phyloP scores from a whole-genome alignment of 2,113 vertebrate genomes.

The Centropus unirufus region DNA sequence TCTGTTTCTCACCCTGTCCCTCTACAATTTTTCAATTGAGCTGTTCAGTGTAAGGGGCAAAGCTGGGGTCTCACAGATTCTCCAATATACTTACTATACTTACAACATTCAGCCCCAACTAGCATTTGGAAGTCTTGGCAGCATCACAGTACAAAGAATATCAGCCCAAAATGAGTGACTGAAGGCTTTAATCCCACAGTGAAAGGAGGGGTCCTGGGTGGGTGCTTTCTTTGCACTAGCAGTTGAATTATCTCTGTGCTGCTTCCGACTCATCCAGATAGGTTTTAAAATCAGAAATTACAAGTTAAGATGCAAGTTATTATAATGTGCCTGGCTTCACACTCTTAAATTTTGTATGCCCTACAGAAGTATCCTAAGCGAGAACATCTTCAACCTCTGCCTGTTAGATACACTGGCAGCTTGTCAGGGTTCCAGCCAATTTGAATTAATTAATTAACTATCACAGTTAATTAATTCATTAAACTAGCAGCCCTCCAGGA shows the following conservation, averaged over 20 bases:
- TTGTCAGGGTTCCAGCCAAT: not conserved
- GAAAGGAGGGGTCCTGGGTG: not conserved
- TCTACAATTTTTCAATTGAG: not conserved
- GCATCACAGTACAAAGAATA: not conserved
- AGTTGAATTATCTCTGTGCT: not conserved
- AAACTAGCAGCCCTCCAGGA: not conserved
- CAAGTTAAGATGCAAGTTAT: not conserved
- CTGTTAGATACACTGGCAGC: not conserved
- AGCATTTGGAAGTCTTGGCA: not conserved
- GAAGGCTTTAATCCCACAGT: not conserved
- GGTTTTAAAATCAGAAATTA: slow-evolving; percentile 9
- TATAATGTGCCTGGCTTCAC: not conserved
- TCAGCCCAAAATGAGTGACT: rapidly evolving
- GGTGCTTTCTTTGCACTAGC: not conserved
- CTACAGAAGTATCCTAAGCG: not conserved
- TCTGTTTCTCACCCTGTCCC: not conserved
- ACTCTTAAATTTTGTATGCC: not conserved
- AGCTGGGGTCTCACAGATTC: not conserved
- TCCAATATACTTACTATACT: not conserved
- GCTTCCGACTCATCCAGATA: not conserved
- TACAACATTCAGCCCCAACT: not conserved
- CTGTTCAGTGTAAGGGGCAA: not conserved
- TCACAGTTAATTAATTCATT: not conserved
- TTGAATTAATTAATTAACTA: not conserved
- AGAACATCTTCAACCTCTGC: not conserved